Evolutionary conservation across 2,797 vertebrate species (phyloP).

Genomic region (Buceros bicornis): DNA sequence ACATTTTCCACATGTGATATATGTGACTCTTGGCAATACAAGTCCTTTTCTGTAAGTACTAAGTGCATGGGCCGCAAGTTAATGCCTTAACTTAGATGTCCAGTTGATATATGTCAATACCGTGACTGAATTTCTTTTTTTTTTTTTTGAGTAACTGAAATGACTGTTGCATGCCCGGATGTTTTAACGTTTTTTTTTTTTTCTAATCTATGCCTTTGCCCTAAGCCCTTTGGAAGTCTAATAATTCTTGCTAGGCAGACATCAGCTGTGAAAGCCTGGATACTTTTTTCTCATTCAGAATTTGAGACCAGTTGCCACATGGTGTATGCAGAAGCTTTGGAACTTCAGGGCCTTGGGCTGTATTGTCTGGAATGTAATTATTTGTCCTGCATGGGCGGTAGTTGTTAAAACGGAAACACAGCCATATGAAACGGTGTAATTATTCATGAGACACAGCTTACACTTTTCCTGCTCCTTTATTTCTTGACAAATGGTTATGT

Average conservation of each 20-base stretch:
- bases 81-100: background rate
- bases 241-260: background rate
- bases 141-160: background rate
- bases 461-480: background rate
- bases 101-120: background rate
- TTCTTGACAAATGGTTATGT: background rate
- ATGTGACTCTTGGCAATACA: background rate
- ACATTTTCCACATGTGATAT: background rate
- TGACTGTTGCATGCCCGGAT: background rate
- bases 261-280: conserved; percentile 7
- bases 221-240: background rate
- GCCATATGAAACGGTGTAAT: background rate
- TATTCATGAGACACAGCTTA: background rate
- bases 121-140: background rate
- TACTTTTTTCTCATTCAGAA: background rate
- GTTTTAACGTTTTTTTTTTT: background rate
- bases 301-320: background rate
- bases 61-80: background rate
- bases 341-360: background rate
- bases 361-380: background rate
- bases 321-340: background rate
- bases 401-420: background rate
- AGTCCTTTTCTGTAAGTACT: background rate
- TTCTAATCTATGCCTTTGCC: background rate
- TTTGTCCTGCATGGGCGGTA: background rate